Evolutionary conservation across 1,140 invertebrate species (phyloP).

Genomic region (Spodoptera frugiperda): DNA sequence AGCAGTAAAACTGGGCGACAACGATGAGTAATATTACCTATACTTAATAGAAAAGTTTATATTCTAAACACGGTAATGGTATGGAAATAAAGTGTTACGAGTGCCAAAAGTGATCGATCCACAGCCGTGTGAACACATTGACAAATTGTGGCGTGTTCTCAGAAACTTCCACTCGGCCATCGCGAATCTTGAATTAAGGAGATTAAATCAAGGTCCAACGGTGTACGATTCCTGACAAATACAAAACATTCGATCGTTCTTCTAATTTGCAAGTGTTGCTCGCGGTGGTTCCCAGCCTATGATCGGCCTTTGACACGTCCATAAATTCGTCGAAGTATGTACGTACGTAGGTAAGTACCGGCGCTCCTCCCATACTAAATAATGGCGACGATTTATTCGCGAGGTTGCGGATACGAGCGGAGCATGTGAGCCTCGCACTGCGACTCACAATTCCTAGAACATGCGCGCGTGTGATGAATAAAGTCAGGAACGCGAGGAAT

Average conservation of each 20-base stretch:
- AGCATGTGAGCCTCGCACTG: constrained; percentile 70
- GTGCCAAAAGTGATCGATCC: constrained; percentile 34
- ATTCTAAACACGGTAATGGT: constrained; percentile 60
- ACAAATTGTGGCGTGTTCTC: constrained; percentile 43
- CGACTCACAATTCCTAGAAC: constrained; percentile 80
- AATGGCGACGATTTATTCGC: constrained; percentile 79
- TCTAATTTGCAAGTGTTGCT: constrained; percentile 55
- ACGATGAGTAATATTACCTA: constrained; percentile 69
- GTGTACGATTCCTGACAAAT: constrained; percentile 50
- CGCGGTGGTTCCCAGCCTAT: constrained; percentile 65
- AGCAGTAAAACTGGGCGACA: constrained; percentile 66
- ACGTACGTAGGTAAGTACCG: constrained; percentile 70
- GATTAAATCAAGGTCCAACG: constrained; percentile 44
- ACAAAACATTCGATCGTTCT: constrained; percentile 51
- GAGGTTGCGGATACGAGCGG: constrained; percentile 71
- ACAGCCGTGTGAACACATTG: constrained; percentile 33
- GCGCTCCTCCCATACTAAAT: constrained; percentile 77
- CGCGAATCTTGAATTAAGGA: constrained; percentile 47
- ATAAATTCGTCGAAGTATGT: constrained; percentile 74
- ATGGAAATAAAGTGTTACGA: constrained; percentile 64
- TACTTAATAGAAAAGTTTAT: constrained; percentile 65
- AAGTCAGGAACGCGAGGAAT: constrained; percentile 77
- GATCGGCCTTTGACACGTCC: constrained; percentile 76
- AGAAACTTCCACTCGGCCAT: constrained; percentile 38
- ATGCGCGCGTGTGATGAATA: constrained; percentile 82